Evolutionary conservation across 2,113 vertebrate species (phyloP), one percentile per base, ranked within the genome.

Genomic region (Rallus limicola): DNA sequence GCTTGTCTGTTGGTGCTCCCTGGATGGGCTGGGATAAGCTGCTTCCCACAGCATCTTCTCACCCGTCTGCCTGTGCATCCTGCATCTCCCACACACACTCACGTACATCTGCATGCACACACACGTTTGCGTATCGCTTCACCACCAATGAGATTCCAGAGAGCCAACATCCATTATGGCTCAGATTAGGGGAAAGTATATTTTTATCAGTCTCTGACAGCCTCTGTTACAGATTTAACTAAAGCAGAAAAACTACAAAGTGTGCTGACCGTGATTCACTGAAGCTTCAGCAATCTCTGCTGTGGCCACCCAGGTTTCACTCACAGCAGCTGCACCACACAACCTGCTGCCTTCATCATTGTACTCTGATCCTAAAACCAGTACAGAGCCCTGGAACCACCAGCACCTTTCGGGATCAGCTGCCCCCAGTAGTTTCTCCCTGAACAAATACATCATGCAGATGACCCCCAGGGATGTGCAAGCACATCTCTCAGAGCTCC

Each of bases 31-130:
- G 58, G 33, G 56, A 58, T 10, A 48, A 0, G 3, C 8, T 1
- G 3, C 18, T 2, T 82, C 5, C 56, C 62, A 21, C 0, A 0
- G 69, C 53, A 75, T 21, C 46, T 50, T 53, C 86, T 50, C 1
- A 0, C 6, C 38, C 3, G 0, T 8, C 44, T 63, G 79, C 44
- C n/a, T 24, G 40, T 0, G 1, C 21, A 55, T 42, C 46, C 76
- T 14, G 26, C 2, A 2, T 7, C 38, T 58, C 80, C 20, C 1
- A 0, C 31, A 62, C 33, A 17, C 0, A 0, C n/a, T 44, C 0
- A 0, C 1, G 14, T 7, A 50, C 40, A 44, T 23, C 62, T 63
- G 46, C 36, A 33, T 2, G 3, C 2, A 1, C 36, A 36, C 62
- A 62, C 75, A 46, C 4, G 5, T 42, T 13, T 46, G 16, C 20